phyloP scores from a whole-genome alignment of 2,797 vertebrate species.

The Megalops cyprinoides region DNA sequence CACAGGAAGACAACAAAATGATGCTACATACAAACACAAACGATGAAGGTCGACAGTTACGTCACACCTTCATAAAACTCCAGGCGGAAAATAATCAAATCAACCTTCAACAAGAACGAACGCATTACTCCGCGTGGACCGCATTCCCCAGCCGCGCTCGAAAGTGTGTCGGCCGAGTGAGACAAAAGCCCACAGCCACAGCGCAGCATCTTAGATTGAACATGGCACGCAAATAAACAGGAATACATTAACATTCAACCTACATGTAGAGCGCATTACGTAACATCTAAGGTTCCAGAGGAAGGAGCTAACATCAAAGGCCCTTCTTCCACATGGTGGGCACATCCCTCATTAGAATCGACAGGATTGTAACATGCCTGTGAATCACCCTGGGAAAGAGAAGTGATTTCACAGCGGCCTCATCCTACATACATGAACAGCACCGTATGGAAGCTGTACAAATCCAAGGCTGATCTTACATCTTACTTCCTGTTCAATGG shows the following conservation, averaged over 20 bases:
- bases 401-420: background rate
- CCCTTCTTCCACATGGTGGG: no score
- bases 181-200: no score
- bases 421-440: background rate
- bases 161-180: no score
- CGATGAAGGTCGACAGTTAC: background rate
- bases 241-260: slow-evolving; percentile 14
- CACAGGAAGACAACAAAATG: no score
- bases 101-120: background rate
- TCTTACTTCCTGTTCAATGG: background rate
- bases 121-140: background rate
- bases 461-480: background rate
- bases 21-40: background rate
- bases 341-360: background rate
- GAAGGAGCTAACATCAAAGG: background rate
- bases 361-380: background rate
- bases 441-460: background rate
- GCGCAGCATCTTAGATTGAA: background rate
- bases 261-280: slow-evolving; percentile 1
- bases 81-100: background rate
- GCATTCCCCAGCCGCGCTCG: no score
- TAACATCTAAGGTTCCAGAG: background rate
- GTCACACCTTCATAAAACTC: background rate
- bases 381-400: background rate
- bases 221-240: background rate